These are phyloP conservation scores for Ancistrus triradiatus DNA, from an alignment of 2,113 vertebrate genomes.

Conservation along the genomic window DNA sequence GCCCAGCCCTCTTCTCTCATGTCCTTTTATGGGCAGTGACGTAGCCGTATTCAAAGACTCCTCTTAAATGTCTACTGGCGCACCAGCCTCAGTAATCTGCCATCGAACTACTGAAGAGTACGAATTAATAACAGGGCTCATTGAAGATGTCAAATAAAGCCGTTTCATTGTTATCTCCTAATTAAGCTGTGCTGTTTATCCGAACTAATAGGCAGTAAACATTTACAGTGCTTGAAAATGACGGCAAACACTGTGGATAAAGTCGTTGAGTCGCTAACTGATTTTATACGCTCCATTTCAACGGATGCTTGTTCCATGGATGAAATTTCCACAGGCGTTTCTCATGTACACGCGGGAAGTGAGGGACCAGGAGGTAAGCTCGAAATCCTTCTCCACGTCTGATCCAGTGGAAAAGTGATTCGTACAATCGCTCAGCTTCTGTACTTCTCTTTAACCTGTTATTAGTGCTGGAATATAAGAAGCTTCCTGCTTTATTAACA, in stretches of 20 bases:
- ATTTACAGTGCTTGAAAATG: slow-evolving; percentile 66
- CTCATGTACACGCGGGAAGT: slow-evolving; percentile 72
- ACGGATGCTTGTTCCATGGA: slow-evolving; percentile 70
- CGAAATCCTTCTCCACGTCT: no score
- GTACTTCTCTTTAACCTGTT: no score
- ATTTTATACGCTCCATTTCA: slow-evolving; percentile 68
- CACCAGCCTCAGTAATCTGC: slow-evolving; percentile 63
- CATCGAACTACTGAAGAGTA: slow-evolving; percentile 15
- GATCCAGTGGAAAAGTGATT: no score
- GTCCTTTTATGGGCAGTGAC: slow-evolving; percentile 89
- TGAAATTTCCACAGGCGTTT: slow-evolving; percentile 70
- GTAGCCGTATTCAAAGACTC: slow-evolving; percentile 72
- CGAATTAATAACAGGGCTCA: slow-evolving; percentile 1
- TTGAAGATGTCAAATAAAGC: slow-evolving; percentile 4
- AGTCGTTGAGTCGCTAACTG: slow-evolving; percentile 71
- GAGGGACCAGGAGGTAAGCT: slow-evolving; percentile 74
- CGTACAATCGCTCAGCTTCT: no score
- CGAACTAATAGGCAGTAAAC: background rate
- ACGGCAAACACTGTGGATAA: slow-evolving; percentile 75
- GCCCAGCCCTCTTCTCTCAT: slow-evolving; percentile 58
- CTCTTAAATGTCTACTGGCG: slow-evolving; percentile 76
- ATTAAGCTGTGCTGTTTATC: background rate
- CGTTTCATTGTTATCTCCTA: background rate
- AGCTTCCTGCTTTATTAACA: no score
- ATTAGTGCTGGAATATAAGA: no score